phyloP scores from a whole-genome alignment of 2,113 vertebrate genomes.

The Muscicapa adusta region DNA sequence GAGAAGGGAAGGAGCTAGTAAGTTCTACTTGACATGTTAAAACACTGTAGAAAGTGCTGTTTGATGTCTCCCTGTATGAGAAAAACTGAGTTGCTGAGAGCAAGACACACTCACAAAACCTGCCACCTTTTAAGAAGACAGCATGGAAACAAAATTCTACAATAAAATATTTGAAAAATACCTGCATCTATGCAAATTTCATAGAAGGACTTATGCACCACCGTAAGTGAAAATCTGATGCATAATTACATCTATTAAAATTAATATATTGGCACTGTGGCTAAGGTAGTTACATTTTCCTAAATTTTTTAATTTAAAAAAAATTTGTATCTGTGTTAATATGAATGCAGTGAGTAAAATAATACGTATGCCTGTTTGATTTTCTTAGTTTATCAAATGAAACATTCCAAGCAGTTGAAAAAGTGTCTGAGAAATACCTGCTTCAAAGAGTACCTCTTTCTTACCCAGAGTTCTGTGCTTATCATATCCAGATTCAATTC shows the following conservation, averaged over 20 bases:
- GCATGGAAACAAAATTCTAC: neutral
- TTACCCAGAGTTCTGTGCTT: neutral
- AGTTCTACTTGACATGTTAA: neutral
- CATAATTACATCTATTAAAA: neutral
- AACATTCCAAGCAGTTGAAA: neutral
- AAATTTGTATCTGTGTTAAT: neutral
- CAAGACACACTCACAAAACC: neutral
- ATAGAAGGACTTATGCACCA: neutral
- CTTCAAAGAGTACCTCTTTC: neutral
- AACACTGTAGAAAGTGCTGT: neutral
- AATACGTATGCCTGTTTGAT: neutral
- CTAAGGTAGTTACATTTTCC: neutral
- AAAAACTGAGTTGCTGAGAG: neutral
- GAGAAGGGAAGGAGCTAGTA: neutral
- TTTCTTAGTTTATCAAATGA: neutral
- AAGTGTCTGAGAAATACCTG: neutral
- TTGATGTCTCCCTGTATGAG: neutral
- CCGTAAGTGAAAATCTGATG: neutral
- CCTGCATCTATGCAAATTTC: neutral
- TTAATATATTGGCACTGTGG: neutral
- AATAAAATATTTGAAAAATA: neutral
- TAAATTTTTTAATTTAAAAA: neutral
- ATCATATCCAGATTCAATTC: neutral
- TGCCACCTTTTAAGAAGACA: neutral
- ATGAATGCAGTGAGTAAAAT: neutral